Evolutionary conservation across 2,113 vertebrate genomes (phyloP).

Genomic region (Cervus canadensis): DNA sequence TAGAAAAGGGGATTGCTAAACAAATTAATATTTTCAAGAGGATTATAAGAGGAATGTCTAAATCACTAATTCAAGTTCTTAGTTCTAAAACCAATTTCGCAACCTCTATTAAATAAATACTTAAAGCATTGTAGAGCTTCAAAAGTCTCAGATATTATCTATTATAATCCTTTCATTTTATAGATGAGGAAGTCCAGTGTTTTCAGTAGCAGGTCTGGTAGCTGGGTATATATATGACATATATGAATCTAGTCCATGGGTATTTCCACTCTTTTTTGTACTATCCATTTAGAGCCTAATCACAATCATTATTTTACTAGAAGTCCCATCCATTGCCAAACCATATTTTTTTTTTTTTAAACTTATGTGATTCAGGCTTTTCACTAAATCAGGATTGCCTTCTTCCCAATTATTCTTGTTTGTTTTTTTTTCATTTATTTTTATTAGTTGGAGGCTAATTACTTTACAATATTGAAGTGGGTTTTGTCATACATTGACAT

Average conservation of each 20-base stretch:
- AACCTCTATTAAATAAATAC: neutral
- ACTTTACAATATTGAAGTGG: no score
- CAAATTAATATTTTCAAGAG: slow-evolving; percentile 29
- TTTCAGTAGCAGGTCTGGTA: neutral
- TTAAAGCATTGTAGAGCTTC: neutral
- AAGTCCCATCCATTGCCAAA: neutral
- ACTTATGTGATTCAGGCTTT: neutral
- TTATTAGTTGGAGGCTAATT: no score
- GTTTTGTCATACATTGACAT: no score
- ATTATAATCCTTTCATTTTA: neutral
- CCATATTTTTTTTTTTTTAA: neutral
- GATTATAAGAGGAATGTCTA: neutral
- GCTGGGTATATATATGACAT: neutral
- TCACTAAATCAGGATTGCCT: neutral
- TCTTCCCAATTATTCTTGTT: neutral
- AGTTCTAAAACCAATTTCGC: neutral
- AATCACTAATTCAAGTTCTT: neutral
- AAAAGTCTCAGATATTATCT: neutral
- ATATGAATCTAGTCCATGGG: neutral
- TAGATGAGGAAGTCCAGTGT: neutral
- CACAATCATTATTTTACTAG: neutral
- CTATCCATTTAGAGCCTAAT: neutral
- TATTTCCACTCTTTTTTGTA: neutral
- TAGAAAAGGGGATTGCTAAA: neutral
- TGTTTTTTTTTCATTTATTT: no score